Evolutionary conservation across 2,113 vertebrate species (phyloP).

Genomic region (Osmerus mordax): DNA sequence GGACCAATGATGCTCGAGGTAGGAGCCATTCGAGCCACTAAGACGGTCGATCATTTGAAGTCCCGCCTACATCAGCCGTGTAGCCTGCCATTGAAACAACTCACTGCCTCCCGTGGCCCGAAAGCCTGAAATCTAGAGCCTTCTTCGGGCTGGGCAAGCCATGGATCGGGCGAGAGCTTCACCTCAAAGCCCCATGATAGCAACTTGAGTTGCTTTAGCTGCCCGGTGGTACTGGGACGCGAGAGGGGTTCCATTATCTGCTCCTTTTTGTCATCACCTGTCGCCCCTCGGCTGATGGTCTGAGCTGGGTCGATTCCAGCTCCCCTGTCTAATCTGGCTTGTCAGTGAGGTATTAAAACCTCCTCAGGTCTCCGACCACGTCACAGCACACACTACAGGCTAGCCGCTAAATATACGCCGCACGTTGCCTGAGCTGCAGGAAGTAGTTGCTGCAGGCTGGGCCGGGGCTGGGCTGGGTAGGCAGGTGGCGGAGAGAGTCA

Average conservation of each 20-base stretch:
- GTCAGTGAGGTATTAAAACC: conserved; percentile 42
- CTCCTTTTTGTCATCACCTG: neutral
- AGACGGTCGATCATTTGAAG: no score
- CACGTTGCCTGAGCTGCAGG: conserved; percentile 1
- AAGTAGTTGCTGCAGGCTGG: neutral
- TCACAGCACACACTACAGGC: conserved; percentile 33
- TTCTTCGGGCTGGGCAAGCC: no score
- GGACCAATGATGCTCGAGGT: conserved; percentile 99
- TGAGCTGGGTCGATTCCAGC: neutral
- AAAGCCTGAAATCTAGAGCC: neutral
- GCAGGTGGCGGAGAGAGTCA: neutral
- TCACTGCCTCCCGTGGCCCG: neutral
- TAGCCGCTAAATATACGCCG: conserved; percentile 42
- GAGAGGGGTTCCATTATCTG: no score
- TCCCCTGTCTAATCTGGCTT: conserved; percentile 18
- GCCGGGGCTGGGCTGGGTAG: neutral
- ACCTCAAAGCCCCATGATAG: no score
- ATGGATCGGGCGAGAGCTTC: no score
- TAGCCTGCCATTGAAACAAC: neutral
- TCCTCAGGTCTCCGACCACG: conserved; percentile 10
- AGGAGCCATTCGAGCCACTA: conserved; percentile 20
- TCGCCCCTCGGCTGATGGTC: neutral
- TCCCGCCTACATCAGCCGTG: no score
- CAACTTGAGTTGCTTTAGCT: no score
- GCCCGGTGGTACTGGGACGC: no score